Percentiles rank a stretch among this genome's conserved stretches.
Evolutionary conservation across 35 echinoderm and acorn worm genomes (phyloP).

Genomic region (Heliocidaris erythrogramma): DNA sequence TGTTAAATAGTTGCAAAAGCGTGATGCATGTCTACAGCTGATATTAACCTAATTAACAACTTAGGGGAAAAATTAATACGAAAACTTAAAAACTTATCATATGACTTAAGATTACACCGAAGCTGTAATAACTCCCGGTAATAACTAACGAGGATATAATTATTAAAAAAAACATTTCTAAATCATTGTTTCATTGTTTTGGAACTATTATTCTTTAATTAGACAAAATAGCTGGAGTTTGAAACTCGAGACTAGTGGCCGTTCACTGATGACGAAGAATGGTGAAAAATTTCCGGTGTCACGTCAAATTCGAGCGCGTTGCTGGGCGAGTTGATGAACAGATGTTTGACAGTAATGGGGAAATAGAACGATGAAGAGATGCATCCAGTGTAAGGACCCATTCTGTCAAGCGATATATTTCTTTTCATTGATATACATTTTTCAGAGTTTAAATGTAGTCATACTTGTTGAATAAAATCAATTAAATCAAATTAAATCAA

Average conservation of each 20-base stretch:
- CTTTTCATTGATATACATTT: not conserved
- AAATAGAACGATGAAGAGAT: not conserved
- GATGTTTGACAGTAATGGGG: not conserved
- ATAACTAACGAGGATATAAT: too few relatives aligned
- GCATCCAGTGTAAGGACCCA: not conserved
- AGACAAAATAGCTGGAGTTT: not conserved
- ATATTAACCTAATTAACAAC: too few relatives aligned
- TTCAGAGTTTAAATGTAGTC: not conserved
- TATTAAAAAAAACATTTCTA: too few relatives aligned
- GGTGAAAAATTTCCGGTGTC: constrained; percentile 41
- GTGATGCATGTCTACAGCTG: too few relatives aligned
- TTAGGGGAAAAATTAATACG: too few relatives aligned
- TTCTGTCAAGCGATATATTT: not conserved
- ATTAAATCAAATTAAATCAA: not conserved
- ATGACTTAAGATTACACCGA: too few relatives aligned
- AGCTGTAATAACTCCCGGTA: too few relatives aligned
- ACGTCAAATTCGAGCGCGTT: constrained; percentile 22
- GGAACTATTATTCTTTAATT: too few relatives aligned
- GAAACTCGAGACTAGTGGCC: not conserved
- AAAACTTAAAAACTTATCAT: too few relatives aligned
- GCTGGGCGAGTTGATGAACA: constrained; percentile 23
- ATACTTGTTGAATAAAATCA: not conserved
- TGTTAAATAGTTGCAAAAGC: too few relatives aligned
- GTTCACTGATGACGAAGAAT: constrained; percentile 4
- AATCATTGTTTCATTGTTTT: too few relatives aligned